Evolutionary conservation across 2,888 invertebrate species (phyloP).

Genomic region (Ganaspis brasiliensis): DNA sequence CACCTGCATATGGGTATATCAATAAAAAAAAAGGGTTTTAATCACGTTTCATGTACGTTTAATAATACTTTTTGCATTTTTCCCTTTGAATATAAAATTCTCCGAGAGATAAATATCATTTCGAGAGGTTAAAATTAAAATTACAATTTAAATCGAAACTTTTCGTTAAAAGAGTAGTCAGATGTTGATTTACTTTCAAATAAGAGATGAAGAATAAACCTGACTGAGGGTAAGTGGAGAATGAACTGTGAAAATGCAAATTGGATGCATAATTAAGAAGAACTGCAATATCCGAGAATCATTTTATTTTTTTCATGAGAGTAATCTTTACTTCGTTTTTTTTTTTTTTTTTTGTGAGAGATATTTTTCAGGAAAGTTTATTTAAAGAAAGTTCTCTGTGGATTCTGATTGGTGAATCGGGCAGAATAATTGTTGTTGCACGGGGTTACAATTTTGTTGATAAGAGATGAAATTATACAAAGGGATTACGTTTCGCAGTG

Average conservation of each 20-base stretch:
- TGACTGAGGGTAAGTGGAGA: background rate
- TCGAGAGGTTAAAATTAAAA: background rate
- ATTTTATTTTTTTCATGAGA: conserved; percentile 1
- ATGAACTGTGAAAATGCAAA: conserved; percentile 35
- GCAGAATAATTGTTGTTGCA: background rate
- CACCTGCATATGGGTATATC: background rate
- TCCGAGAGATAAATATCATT: too few relatives aligned
- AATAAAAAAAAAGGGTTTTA: background rate
- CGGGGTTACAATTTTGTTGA: background rate
- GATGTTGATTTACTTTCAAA: conserved; percentile 13
- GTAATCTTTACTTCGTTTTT: conserved; percentile 4
- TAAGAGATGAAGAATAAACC: conserved; percentile 22
- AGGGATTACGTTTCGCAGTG: conserved; percentile 34
- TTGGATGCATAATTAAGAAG: conserved; percentile 25
- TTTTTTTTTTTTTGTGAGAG: too few relatives aligned
- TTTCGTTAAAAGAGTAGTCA: background rate
- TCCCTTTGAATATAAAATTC: too few relatives aligned
- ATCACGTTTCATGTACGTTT: background rate
- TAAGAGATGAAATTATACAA: conserved; percentile 44
- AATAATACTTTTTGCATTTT: too few relatives aligned
- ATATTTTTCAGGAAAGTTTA: background rate
- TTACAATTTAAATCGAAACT: background rate
- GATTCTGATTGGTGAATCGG: background rate
- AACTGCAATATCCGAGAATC: conserved; percentile 10
- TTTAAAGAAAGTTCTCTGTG: background rate